A percentile compares a stretch with the other conserved stretches of the same genome.
Evolutionary conservation across 1,140 invertebrate genomes (phyloP).

Genomic region (Cylas formicarius): DNA sequence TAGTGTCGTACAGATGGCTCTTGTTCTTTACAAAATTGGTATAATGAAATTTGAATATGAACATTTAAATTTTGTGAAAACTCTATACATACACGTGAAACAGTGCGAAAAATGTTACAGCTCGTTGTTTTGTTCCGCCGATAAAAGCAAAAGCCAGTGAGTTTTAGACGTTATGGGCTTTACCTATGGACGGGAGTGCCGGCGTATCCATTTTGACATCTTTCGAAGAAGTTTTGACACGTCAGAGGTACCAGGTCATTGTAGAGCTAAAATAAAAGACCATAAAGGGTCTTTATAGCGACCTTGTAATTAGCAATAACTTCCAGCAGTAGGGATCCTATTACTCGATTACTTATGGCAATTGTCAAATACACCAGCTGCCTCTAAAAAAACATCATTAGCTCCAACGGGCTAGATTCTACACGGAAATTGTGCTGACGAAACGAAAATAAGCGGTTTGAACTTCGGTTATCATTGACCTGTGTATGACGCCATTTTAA

Average conservation of each 20-base stretch:
- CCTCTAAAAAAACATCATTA: constrained; percentile 45
- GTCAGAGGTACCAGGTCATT: constrained; percentile 46
- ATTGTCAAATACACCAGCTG: constrained; percentile 46
- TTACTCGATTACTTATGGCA: constrained; percentile 38
- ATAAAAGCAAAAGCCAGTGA: neutral
- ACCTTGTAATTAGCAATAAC: constrained; percentile 24
- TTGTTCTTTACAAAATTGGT: no score
- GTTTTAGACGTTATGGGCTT: constrained; percentile 9
- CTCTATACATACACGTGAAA: no score
- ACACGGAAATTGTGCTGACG: no score
- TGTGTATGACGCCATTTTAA: no score
- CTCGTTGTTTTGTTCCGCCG: no score
- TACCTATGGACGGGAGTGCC: constrained; percentile 44
- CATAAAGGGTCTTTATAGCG: neutral
- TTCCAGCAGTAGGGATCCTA: constrained; percentile 46
- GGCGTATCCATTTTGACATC: constrained; percentile 43
- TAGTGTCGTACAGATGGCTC: no score
- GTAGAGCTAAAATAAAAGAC: constrained; percentile 41
- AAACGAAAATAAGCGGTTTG: no score
- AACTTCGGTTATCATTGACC: no score
- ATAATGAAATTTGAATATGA: no score
- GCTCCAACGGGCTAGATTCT: no score
- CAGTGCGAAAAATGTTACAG: no score
- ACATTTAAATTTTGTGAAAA: no score
- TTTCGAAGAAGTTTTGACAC: constrained; percentile 45